A percentile compares a stretch with the other conserved stretches of the same genome.
phyloP scores from a whole-genome alignment of 2,797 vertebrate genomes.

The Tenualosa thibaudeaui region DNA sequence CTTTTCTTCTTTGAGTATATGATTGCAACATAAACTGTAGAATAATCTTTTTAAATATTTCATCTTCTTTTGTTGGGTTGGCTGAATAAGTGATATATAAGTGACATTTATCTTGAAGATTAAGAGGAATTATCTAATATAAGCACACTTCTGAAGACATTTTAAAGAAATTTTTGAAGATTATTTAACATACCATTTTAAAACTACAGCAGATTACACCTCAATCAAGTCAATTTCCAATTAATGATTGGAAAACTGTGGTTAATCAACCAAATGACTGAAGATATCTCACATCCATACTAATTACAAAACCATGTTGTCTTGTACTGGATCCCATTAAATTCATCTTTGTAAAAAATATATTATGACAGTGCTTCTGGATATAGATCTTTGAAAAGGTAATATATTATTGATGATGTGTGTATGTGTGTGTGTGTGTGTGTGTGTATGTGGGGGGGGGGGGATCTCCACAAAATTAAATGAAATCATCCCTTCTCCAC shows the following conservation, averaged over 20 bases:
- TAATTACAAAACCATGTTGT: not conserved
- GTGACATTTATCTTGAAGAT: not conserved
- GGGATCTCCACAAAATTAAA: constrained; percentile 1
- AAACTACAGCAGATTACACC: not conserved
- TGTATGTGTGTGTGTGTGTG: not conserved
- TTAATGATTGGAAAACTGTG: too few relatives aligned
- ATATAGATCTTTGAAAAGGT: not conserved
- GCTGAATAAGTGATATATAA: not conserved
- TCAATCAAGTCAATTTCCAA: too few relatives aligned
- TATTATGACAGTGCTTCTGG: not conserved
- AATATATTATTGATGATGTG: too few relatives aligned
- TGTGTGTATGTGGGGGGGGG: not conserved
- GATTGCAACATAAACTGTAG: not conserved
- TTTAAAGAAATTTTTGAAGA: not conserved
- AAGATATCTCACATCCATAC: not conserved
- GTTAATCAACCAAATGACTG: constrained; percentile 27
- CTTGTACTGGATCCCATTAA: not conserved
- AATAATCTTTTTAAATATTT: not conserved
- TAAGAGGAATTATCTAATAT: not conserved
- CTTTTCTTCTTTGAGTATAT: not conserved
- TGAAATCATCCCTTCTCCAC: not conserved
- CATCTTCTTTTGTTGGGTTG: not conserved
- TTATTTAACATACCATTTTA: not conserved
- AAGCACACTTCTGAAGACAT: not conserved
- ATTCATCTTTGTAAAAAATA: not conserved